Percentiles rank a stretch among this genome's conserved stretches.
phyloP scores from a whole-genome alignment of 2,888 invertebrate genomes.

The Graphium colonna region DNA sequence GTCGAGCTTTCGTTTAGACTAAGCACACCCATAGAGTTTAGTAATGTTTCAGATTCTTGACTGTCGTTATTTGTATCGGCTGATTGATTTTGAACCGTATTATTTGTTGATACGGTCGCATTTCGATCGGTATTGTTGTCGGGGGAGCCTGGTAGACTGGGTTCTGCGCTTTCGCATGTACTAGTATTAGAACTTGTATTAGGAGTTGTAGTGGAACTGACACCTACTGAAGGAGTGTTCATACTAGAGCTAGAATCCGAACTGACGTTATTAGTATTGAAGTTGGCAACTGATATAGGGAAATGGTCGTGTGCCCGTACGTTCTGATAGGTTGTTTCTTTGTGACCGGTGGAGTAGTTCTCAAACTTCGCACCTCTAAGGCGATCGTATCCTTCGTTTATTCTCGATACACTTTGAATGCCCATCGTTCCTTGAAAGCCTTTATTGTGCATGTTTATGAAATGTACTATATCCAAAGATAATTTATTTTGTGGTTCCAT shows the following conservation, averaged over 20 bases:
- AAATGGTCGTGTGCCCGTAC: conserved; percentile 53
- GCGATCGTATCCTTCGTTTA: conserved; percentile 55
- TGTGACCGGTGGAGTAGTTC: conserved; percentile 49
- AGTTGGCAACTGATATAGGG: conserved; percentile 49
- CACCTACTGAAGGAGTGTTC: conserved; percentile 78
- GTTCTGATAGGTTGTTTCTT: conserved; percentile 63
- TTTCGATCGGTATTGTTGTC: conserved; percentile 61
- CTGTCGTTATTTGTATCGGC: conserved; percentile 46
- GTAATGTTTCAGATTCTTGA: conserved; percentile 35
- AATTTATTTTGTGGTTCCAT: conserved; percentile 58
- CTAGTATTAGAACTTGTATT: conserved; percentile 86
- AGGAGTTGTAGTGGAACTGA: conserved; percentile 84
- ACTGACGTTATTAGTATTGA: conserved; percentile 66
- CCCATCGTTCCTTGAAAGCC: conserved; percentile 43
- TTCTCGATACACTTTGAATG: conserved; percentile 53
- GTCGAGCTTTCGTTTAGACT: conserved; percentile 70
- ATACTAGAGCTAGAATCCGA: conserved; percentile 86
- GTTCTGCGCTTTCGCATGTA: conserved; percentile 85
- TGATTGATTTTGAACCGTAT: conserved; percentile 38
- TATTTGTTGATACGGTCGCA: conserved; percentile 37
- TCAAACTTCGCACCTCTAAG: conserved; percentile 52
- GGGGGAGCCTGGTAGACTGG: conserved; percentile 86
- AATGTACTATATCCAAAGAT: conserved; percentile 61
- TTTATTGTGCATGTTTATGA: conserved; percentile 51
- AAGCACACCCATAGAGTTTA: conserved; percentile 63